Conservation (phyloP, 1,140 invertebrate genomes). For the Zaprionus africanus region DNA sequence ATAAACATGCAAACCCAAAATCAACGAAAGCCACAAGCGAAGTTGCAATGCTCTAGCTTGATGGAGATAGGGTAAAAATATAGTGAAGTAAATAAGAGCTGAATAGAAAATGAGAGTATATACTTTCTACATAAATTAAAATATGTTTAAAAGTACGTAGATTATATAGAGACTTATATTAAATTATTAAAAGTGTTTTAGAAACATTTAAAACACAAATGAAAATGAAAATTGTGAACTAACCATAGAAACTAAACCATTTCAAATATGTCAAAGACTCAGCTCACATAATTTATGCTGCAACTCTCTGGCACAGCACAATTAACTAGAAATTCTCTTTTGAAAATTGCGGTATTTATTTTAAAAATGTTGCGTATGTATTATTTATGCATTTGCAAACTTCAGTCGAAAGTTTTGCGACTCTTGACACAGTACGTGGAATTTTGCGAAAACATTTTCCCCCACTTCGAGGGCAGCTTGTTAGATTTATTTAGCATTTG, state of each 20-base stretch:
- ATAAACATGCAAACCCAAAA: conserved; percentile 18
- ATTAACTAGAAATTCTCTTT: background rate
- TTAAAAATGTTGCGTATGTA: conserved; percentile 9
- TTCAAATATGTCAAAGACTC: too few species aligned
- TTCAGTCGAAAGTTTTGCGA: conserved; percentile 12
- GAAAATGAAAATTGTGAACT: background rate
- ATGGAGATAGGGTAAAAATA: too few species aligned
- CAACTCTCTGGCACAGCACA: background rate
- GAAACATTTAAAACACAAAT: too few species aligned
- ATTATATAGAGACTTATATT: too few species aligned
- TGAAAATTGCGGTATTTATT: background rate
- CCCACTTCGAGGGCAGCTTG: conserved; percentile 18
- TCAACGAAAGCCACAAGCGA: background rate
- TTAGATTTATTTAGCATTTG: conserved; percentile 73
- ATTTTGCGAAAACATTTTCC: conserved; percentile 4
- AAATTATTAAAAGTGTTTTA: too few species aligned
- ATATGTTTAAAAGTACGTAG: too few species aligned
- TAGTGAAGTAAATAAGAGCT: too few species aligned
- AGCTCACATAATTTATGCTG: background rate
- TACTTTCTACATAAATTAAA: too few species aligned
- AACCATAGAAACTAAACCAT: background rate
- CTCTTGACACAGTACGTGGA: conserved; percentile 10
- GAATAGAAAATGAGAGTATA: too few species aligned
- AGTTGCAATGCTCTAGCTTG: background rate
- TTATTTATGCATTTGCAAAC: conserved; percentile 13